Evolutionary conservation across 2,113 vertebrate genomes (phyloP).

Genomic region (Papio anubis): DNA sequence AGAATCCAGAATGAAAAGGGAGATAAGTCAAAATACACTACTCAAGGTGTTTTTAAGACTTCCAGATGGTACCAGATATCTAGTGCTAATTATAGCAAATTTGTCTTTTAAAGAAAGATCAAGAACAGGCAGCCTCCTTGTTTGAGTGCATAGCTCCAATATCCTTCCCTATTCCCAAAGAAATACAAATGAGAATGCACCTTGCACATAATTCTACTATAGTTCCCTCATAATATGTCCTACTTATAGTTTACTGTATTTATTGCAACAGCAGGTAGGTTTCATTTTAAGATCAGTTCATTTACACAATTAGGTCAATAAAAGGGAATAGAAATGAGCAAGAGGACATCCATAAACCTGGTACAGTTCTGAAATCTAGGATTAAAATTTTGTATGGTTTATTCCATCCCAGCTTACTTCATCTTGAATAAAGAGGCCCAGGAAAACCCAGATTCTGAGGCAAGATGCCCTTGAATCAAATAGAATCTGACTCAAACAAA

Average conservation of each 20-base stretch:
- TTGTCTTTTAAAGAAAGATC: conserved; percentile 13
- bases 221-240: neutral
- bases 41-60: neutral
- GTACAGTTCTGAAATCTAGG: neutral
- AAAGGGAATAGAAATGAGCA: neutral
- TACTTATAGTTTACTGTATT: neutral
- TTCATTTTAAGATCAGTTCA: neutral
- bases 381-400: neutral
- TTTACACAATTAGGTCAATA: conserved; percentile 5
- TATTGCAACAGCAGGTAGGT: neutral
- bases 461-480: neutral
- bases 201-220: neutral
- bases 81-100: neutral
- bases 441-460: neutral
- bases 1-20: neutral
- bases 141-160: neutral
- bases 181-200: neutral
- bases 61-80: neutral
- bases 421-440: neutral
- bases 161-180: neutral
- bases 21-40: neutral
- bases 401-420: neutral
- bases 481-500: neutral
- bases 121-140: neutral
- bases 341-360: neutral